A percentile compares a stretch with the other conserved stretches of the same genome.
Evolutionary conservation across 1,140 invertebrate genomes (phyloP).

Genomic region (Zaprionus gabonicus): DNA sequence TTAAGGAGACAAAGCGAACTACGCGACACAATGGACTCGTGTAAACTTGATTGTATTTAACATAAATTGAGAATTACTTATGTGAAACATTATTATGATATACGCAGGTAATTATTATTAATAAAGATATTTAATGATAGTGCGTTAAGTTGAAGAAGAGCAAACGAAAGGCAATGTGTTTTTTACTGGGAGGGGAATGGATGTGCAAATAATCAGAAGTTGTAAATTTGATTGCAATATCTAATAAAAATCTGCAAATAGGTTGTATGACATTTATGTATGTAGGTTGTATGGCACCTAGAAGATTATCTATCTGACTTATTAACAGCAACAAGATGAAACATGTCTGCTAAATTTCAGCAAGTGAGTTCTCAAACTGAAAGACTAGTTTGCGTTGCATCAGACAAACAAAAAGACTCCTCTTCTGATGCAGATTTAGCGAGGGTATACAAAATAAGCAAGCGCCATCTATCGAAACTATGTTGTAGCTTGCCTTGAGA

Average conservation of each 20-base stretch:
- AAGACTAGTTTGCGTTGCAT: not conserved
- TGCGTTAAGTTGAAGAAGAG: slow-evolving; percentile 77
- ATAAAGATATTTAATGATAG: slow-evolving; percentile 77
- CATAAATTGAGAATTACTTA: slow-evolving; percentile 59
- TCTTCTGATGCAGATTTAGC: not conserved
- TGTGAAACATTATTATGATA: slow-evolving; percentile 76
- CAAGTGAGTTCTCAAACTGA: too few relatives aligned
- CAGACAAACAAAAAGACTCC: not conserved
- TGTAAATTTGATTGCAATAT: not conserved
- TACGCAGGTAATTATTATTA: slow-evolving; percentile 79
- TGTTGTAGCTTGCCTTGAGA: not conserved
- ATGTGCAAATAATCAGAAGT: too few relatives aligned
- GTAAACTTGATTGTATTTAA: slow-evolving; percentile 81
- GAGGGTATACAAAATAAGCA: not conserved
- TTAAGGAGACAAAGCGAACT: slow-evolving; percentile 46
- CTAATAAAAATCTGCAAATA: too few relatives aligned
- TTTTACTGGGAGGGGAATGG: slow-evolving; percentile 19
- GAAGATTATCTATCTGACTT: too few relatives aligned
- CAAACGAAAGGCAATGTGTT: slow-evolving; percentile 37
- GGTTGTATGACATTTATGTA: too few relatives aligned
- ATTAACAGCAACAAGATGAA: too few relatives aligned
- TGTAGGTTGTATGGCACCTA: too few relatives aligned
- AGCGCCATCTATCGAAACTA: not conserved
- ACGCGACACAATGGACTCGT: slow-evolving; percentile 57
- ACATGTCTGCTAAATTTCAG: too few relatives aligned